Base-by-base conservation (phyloP, 2,888 invertebrate genomes). In the Molorchus minor region DNA sequence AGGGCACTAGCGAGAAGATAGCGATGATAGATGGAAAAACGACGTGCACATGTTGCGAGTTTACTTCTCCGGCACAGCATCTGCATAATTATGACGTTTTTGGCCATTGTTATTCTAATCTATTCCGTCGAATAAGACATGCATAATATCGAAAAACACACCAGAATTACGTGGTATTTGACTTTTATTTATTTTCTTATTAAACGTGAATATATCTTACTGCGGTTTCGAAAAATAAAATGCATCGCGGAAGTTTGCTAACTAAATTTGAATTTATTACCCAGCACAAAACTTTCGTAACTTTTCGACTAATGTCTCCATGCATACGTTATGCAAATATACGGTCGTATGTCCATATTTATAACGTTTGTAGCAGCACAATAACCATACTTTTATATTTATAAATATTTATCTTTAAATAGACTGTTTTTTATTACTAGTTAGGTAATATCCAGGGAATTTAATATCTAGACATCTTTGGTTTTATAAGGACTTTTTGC, bases 21-120 rank as follows among this genome's bases (percentile, higher is more conserved):
- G 69, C 64, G 69, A 73, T 73, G 72, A 74, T 73, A 70, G 68
- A 75, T 75, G 74, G 65, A 70, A 63, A 65, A 71, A 71, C 60
- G 69, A 71, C 73, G 74, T 72, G 73, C 74, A 74, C 70, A 71
- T 73, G 72, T 71, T 71, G 57, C 66, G 56, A 58, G 60, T 49
- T 56, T 64, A 68, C 63, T 68, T 71, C 66, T 60, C 70, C 62
- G 63, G 54, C 60, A 52, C 44, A 12, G 30, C 65, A 70, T 69
- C 67, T 71, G 68, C 71, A 73, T 72, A 71, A 71, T 71, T 71
- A 70, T 71, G 68, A 71, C 71, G 67, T 73, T 73, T 69, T 44
- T 53, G 44, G 43, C 43, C 53, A 53, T 54, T 54, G 41, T 71
- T 71, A 71, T 70, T 63, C 66, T 63, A 54, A 54, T 54, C 54